Base-by-base conservation (phyloP, 2,888 invertebrate species). In the Drosophila phalerata region DNA sequence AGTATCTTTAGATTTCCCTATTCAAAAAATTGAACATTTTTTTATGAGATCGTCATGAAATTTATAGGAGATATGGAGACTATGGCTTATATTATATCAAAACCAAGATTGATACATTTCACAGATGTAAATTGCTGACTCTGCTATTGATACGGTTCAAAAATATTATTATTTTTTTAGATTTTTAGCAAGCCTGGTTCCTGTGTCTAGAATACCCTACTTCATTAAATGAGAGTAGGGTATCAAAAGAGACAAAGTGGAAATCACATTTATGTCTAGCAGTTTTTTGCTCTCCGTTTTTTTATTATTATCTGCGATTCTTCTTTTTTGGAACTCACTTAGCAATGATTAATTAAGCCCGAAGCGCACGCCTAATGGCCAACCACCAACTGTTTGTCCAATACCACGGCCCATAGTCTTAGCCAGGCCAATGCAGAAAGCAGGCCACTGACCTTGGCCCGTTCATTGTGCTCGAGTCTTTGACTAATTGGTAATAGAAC, bases 301-400 rank as follows among this genome's bases (percentile, higher is more conserved):
- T 43, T 22, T 34, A 43, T 42, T 40, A 22, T 28, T 57, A 13
- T 34, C 11, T 56, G 48, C 15, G 25, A 40, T 15, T 43, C n/a
- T 43, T 58, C 40, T 55, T 52, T 28, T 52, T 47, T 37, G 45
- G 68, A 67, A 77, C 76, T 73, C 81, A 81, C 76, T 83, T 71
- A 69, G 73, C 84, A 64, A 70, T 81, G 81, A 83, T 81, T 81
- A 81, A 81, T 81, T 81, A 83, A 73, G 71, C 79, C 81, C 77
- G 70, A 67, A 83, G 84, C 76, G 69, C 65, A 80, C 83, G 81
- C 73, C 81, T 81, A 81, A 81, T 81, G 83, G 76, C 68, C 71
- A 52, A 38, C 42, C 65, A 37, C 47, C 49, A 38, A 52, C 56
- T 38, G 28, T 28, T 28, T 28, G 40, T 45, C 49, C 49, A 30